Evolutionary conservation across 2,888 invertebrate genomes (phyloP), one percentile per base, ranked within the genome.

Genomic region (Xanthorhoe designata): DNA sequence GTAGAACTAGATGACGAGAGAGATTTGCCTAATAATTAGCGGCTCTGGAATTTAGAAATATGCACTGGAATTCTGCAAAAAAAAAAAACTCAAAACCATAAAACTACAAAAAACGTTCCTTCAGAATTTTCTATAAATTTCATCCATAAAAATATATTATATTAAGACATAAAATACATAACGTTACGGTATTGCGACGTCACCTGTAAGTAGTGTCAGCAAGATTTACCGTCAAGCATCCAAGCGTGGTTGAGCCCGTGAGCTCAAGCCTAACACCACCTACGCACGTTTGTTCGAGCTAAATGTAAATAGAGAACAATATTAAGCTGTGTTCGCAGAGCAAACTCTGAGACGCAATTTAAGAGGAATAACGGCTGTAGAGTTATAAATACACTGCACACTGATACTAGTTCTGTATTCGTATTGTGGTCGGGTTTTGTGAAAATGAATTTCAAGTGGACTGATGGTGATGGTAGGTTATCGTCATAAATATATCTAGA

Each of bases 201-300:
- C 17, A 38, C 10, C 9, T 38, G 8, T 10, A 38, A n/a, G n/a
- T 49, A 49, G 17, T 49, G 17, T 15, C 17, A 49, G 17, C 49
- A 49, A n/a, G 17, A 49, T 8, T 5, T 7, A 38, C 38, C 2
- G 13, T 42, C 13, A 13, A 13, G 13, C 3, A 13, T 4, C 10
- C 13, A 42, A 9, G 9, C 38, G 13, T 13, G n/a, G n/a, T n/a
- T n/a, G 38, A 13, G 38, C 19, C 47, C 38, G 60, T 61, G 60
- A 56, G 38, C 24, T 35, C 8, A 8, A 52, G 52, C 63, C 52
- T 67, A 47, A 19, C 52, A 42, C 59, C 63, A 24, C 67, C 75
- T 70, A 75, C 73, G 67, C 74, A 66, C 66, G 66, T 70, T 68
- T 61, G 67, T 68, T 67, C 56, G 59, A 56, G 63, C 52, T 53